Conservation (phyloP, 2,888 invertebrate species). For the Tuberolachnus salignus region DNA sequence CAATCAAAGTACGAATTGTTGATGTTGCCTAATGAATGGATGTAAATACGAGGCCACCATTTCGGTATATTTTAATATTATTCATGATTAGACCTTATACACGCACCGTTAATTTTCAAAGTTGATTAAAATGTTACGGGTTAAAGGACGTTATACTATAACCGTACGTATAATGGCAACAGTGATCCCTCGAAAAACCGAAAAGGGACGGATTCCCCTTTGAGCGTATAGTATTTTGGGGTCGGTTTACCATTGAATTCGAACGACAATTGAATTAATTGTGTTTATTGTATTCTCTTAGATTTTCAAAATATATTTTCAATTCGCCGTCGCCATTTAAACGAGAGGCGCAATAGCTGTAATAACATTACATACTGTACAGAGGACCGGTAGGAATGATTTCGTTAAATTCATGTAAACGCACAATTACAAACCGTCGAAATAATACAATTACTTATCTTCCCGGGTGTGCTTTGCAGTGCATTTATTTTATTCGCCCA, state of each 20-base stretch:
- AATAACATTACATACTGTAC: neutral
- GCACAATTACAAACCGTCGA: neutral
- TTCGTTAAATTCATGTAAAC: neutral
- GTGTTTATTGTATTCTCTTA: conserved; percentile 1
- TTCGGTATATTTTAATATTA: too few species aligned
- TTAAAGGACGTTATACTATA: too few species aligned
- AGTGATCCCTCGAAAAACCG: neutral
- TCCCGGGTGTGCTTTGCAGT: too few species aligned
- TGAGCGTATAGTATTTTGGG: too few species aligned
- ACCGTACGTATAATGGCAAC: too few species aligned
- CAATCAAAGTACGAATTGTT: too few species aligned
- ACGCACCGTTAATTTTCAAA: conserved; percentile 7
- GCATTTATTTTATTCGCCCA: too few species aligned
- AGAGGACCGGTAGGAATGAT: neutral
- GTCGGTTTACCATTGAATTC: too few species aligned
- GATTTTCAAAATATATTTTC: conserved; percentile 12
- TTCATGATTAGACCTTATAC: neutral
- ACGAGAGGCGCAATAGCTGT: too few species aligned
- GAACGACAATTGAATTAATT: conserved; percentile 34
- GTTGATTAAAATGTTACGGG: conserved; percentile 1
- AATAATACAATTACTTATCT: too few species aligned
- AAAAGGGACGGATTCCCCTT: neutral
- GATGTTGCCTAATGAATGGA: too few species aligned
- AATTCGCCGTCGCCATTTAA: neutral
- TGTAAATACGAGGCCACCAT: too few species aligned